Percentiles rank a stretch among this genome's conserved stretches.
These are phyloP conservation scores for Agriopis marginaria DNA, from an alignment of 2,888 invertebrate genomes.

Conservation along the genomic window DNA sequence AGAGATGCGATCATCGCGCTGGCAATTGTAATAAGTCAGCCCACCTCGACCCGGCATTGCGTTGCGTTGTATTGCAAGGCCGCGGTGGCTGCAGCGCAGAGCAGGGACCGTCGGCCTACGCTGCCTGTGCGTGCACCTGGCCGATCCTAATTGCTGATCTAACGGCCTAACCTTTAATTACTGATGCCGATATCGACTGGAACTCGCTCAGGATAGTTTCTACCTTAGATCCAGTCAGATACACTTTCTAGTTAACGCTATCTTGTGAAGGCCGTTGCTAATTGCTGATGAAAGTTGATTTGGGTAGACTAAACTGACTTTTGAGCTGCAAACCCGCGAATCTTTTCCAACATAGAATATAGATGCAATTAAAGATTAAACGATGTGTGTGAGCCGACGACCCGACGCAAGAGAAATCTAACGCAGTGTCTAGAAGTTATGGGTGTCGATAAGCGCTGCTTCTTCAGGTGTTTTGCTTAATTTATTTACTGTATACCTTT, in stretches of 20 bases:
- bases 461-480: constrained; percentile 20
- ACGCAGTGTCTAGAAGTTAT: background rate
- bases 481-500: constrained; percentile 25
- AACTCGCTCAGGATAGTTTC: constrained; percentile 33
- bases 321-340: constrained; percentile 22
- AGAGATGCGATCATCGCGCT: constrained; percentile 36
- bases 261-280: constrained; percentile 36
- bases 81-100: constrained; percentile 23
- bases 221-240: constrained; percentile 33
- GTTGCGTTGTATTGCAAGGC: constrained; percentile 11
- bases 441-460: constrained; percentile 16
- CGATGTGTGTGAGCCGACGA: constrained; percentile 15
- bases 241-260: constrained; percentile 35
- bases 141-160: constrained; percentile 72
- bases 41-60: constrained; percentile 23
- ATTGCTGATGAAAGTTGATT: constrained; percentile 39
- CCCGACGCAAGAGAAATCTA: constrained; percentile 10
- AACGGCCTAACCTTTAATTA: constrained; percentile 68
- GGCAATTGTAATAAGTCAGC: constrained; percentile 40
- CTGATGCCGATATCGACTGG: constrained; percentile 54
- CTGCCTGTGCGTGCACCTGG: constrained; percentile 54
- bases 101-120: constrained; percentile 44
- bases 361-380: constrained; percentile 34
- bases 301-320: constrained; percentile 22
- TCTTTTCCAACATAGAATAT: constrained; percentile 14